These are phyloP conservation scores for Echinometra lucunter DNA, from an alignment of 53 echinoderm and acorn worm species.

Conservation along the genomic window DNA sequence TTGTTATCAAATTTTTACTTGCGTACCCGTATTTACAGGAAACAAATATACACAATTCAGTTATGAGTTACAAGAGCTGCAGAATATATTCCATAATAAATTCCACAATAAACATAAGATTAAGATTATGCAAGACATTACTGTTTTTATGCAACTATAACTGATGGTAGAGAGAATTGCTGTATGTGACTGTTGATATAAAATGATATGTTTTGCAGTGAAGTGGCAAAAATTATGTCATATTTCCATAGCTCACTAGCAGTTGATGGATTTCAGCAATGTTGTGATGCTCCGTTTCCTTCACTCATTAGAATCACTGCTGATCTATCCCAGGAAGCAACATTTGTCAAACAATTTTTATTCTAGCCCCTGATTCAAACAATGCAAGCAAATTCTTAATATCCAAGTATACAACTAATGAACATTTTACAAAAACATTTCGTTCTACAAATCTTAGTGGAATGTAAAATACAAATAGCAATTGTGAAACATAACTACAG, in stretches of 20 bases:
- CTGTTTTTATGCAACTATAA: not conserved
- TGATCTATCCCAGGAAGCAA: too few species aligned
- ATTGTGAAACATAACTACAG: not conserved
- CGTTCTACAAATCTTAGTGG: not conserved
- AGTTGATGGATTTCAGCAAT: too few species aligned
- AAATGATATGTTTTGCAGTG: too few species aligned
- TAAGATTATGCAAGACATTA: not conserved
- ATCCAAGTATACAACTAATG: too few species aligned
- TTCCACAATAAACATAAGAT: not conserved
- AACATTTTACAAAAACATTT: too few species aligned
- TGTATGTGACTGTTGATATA: not conserved
- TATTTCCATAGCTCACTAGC: too few species aligned
- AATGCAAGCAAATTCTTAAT: too few species aligned
- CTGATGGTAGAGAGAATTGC: not conserved
- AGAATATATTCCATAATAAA: not conserved
- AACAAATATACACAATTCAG: not conserved
- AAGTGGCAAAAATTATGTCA: too few species aligned
- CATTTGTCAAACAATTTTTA: too few species aligned
- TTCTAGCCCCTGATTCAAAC: too few species aligned
- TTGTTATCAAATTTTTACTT: conserved; percentile 4
- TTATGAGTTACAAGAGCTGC: conserved; percentile 4
- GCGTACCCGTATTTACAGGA: not conserved
- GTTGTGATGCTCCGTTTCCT: too few species aligned
- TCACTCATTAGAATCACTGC: too few species aligned
- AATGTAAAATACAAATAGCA: not conserved